Base-by-base conservation (phyloP, 2,888 invertebrate genomes). In the Glyphotaelius pellucidus region DNA sequence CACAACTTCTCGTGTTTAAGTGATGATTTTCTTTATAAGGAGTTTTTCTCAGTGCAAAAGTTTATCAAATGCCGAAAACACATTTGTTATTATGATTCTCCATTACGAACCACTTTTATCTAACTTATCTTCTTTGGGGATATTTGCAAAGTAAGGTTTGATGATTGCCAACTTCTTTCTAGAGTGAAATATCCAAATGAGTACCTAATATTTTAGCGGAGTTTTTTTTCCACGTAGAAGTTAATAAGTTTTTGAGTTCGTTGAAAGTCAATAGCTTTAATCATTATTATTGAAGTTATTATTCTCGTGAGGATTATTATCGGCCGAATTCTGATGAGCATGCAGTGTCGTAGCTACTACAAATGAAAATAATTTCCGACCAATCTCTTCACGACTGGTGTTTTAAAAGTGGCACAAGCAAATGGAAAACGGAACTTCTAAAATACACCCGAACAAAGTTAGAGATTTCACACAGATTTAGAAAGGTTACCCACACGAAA, bases 31-130 rank as follows among this genome's bases (percentile, higher is more conserved):
- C 67, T 67, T 67, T 67, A n/a, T 67, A n/a, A 67, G 67, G 67
- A 67, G 67, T 67, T 67, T 67, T 67, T 67, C 67, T n/a, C 67
- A n/a, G 67, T 67, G 67, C n/a, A 67, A 67, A 67, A 67, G 67
- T 67, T 67, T 67, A 67, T 67, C 67, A 67, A 67, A 67, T 67
- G 67, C 67, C 25, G 67, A 67, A 67, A 67, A 67, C 67, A 67
- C 67, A 67, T 67, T 67, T 67, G 25, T 67, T 67, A 67, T 67
- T 67, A 67, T 67, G 67, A 67, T 67, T 67, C 67, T 67, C 11
- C 67, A 67, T 67, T 67, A 67, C 25, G 9, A 25, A 67, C 67
- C 67, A n/a, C 67, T 67, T 67, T 67, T 67, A 67, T 67, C 67
- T 67, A n/a, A 67, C 67, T 67, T 19, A 67, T 25, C 67, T 67